phyloP scores from a whole-genome alignment of 2,113 vertebrate species.

The Piaya cayana region DNA sequence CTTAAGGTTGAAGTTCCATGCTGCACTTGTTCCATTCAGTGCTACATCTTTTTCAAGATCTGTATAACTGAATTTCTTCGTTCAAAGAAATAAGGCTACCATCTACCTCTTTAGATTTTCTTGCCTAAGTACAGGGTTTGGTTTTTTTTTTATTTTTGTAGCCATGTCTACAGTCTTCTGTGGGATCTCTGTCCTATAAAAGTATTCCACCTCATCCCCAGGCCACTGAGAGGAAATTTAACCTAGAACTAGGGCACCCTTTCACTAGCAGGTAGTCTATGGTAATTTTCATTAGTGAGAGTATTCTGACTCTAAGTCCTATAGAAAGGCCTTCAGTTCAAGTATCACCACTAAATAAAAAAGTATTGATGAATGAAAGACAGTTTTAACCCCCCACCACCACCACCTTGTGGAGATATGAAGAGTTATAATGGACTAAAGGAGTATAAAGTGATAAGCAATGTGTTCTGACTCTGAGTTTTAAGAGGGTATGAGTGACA shows the following conservation, averaged over 20 bases:
- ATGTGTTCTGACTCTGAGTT: accelerated
- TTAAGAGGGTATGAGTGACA: not conserved
- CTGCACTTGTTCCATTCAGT: not conserved
- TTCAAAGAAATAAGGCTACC: not conserved
- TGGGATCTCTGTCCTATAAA: not conserved
- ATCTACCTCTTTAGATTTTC: not conserved
- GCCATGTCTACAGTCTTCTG: not conserved
- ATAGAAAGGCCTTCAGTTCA: no score
- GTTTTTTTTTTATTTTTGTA: not conserved
- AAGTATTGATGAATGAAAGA: not conserved
- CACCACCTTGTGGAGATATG: not conserved
- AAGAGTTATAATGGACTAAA: not conserved
- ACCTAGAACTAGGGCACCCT: not conserved
- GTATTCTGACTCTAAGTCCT: not conserved
- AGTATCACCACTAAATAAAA: not conserved
- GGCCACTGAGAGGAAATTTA: not conserved
- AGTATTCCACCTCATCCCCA: not conserved
- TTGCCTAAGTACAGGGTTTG: not conserved
- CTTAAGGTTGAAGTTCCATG: not conserved
- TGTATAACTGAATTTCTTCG: not conserved
- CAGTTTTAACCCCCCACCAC: not conserved
- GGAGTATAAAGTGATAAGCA: not conserved
- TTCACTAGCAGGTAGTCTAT: not conserved
- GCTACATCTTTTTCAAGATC: no score
- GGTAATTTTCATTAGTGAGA: not conserved